Conservation (phyloP, 2,888 invertebrate genomes). For the Papilio demoleus region DNA sequence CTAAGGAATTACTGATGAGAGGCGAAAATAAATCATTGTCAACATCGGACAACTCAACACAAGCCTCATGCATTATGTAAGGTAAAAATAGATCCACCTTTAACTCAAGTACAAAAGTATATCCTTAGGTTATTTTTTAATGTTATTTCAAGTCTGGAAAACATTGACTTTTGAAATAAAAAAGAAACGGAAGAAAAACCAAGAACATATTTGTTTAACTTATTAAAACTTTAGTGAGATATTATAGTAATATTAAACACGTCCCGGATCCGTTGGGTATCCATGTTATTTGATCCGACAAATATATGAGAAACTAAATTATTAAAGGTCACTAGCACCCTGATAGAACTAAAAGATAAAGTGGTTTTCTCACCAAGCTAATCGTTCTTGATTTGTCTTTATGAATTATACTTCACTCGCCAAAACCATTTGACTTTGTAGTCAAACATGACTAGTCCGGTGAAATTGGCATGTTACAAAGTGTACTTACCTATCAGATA, state of each 20-base stretch:
- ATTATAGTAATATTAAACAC: no score
- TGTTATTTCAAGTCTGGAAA: background rate
- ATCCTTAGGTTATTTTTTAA: background rate
- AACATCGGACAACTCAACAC: conserved; percentile 25
- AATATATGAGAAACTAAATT: no score
- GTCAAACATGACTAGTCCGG: no score
- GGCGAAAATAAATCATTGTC: conserved; percentile 35
- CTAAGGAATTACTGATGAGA: conserved; percentile 27
- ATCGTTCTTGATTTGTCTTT: no score
- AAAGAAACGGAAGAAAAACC: background rate
- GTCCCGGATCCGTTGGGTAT: no score
- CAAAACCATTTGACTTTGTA: background rate
- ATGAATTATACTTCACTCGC: background rate
- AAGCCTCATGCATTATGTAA: conserved; percentile 34
- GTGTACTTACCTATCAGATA: no score
- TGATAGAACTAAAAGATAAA: no score
- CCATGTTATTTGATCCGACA: no score
- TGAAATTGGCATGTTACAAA: no score
- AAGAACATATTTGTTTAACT: background rate
- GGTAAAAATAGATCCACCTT: conserved; percentile 29
- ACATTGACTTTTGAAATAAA: background rate
- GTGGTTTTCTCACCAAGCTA: no score
- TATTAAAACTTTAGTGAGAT: no score
- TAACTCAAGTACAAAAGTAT: conserved; percentile 7
- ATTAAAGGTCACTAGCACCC: no score